Conservation (phyloP, 2,888 invertebrate genomes). For the Physocephala rufipes region DNA sequence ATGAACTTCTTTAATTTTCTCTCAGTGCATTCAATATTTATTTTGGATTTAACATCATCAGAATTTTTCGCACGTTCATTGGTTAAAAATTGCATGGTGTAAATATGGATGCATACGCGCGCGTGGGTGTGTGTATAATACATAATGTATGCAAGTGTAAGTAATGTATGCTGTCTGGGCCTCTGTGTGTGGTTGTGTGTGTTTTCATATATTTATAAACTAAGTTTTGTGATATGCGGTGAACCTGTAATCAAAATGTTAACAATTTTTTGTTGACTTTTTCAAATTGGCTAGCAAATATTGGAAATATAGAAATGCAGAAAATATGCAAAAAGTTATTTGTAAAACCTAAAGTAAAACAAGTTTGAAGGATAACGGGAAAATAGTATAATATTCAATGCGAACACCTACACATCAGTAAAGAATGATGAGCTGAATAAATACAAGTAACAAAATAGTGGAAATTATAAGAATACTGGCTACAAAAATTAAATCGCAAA, state of each 20-base stretch:
- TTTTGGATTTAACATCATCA: constrained; percentile 10
- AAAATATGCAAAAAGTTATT: background rate
- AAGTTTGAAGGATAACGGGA: too few species aligned
- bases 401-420: too few species aligned
- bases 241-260: constrained; percentile 53
- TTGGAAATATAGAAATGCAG: constrained; percentile 26
- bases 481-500: too few species aligned
- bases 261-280: constrained; percentile 52
- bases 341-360: too few species aligned
- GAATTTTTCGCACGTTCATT: constrained; percentile 33
- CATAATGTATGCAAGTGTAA: too few species aligned
- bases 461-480: too few species aligned
- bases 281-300: constrained; percentile 55
- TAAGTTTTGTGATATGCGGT: constrained; percentile 39
- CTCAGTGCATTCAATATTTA: constrained; percentile 17
- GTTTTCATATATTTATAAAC: too few species aligned
- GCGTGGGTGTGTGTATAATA: background rate
- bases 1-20: background rate
- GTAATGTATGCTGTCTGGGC: too few species aligned
- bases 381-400: too few species aligned
- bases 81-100: constrained; percentile 32
- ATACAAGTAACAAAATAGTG: too few species aligned
- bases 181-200: constrained; percentile 9
- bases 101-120: constrained; percentile 7
- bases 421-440: too few species aligned